Evolutionary conservation across 2,888 invertebrate genomes (phyloP), one percentile per base, ranked within the genome.

Genomic region (Eupeodes luniger): DNA sequence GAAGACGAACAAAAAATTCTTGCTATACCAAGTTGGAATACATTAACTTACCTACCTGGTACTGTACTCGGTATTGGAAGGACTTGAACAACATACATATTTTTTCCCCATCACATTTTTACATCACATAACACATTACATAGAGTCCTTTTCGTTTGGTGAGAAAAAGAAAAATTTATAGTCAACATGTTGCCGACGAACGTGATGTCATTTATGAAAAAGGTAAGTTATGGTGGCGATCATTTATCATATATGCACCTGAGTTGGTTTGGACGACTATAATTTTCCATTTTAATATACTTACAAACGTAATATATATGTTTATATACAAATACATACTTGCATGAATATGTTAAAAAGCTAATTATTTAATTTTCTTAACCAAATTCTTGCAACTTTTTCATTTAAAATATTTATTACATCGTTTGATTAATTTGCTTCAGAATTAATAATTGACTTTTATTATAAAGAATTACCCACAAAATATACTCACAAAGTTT

Each of bases 141-240:
- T 59, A 44, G 27, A 27, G 27, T 82, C 64, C 72, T 69, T 1
- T 40, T 40, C 40, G 40, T 40, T 19, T 7, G 55, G 76, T 44
- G 76, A 61, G 62, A 36, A 51, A 53, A 74, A 85, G 74, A 81
- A 78, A 77, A 84, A 85, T 85, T 81, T 77, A 51, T 40, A 75
- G 69, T 91, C 95, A 95, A 94, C 94, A 98, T 98, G 98, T 95
- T 97, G 95, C 97, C 97, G 90, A 97, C 97, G 91, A 97, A 97
- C 94, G 97, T 97, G 92, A 97, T 97, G 96, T 97, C 97, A 91
- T 97, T 97, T 94, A 97, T 98, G 96, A 97, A 97, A 94, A 97
- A 97, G 97, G 98, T 98, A 93, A 95, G 96, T 94, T 82, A 87
- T 80, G 62, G 74, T 77, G 57, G 27, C 12, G 62, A 47, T 11